Percentiles rank a stretch among this genome's conserved stretches.
Evolutionary conservation across 2,113 vertebrate species (phyloP).

Genomic region (Malurus cyaneus): DNA sequence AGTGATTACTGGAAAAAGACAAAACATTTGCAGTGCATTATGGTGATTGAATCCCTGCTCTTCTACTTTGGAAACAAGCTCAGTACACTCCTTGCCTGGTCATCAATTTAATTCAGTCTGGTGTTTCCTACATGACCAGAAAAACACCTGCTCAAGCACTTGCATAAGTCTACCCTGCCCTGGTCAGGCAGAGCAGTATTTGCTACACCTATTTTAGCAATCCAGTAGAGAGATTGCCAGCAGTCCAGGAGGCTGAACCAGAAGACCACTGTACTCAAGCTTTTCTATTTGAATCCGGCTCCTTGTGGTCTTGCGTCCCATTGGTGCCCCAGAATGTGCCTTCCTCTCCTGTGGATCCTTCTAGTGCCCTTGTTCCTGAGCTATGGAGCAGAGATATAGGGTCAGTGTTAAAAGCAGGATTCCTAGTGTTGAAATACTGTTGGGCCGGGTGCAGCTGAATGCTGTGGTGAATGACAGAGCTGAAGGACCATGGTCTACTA

Average conservation of each 20-base stretch:
- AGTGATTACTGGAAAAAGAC: not conserved
- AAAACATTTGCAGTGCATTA: not conserved
- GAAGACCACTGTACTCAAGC: not conserved
- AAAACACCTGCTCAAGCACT: rapidly evolving
- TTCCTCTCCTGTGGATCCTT: not conserved
- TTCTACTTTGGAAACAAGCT: not conserved
- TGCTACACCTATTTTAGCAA: not conserved
- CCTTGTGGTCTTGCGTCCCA: not conserved
- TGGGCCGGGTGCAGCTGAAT: not conserved
- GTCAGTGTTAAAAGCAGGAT: not conserved
- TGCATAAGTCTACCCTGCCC: not conserved
- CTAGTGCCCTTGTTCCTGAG: not conserved
- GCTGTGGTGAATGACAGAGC: not conserved
- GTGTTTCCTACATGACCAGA: not conserved
- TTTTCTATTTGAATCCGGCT: not conserved
- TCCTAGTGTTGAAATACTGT: not conserved
- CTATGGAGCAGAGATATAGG: not conserved
- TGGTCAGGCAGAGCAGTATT: not conserved
- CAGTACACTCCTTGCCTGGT: not conserved
- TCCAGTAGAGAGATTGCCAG: not conserved
- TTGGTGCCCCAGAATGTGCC: not conserved
- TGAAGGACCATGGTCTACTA: not conserved
- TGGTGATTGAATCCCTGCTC: not conserved
- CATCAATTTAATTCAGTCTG: not conserved
- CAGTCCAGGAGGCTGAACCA: not conserved